Evolutionary conservation across 2,888 invertebrate species (phyloP).

Genomic region (Eilema caniola): DNA sequence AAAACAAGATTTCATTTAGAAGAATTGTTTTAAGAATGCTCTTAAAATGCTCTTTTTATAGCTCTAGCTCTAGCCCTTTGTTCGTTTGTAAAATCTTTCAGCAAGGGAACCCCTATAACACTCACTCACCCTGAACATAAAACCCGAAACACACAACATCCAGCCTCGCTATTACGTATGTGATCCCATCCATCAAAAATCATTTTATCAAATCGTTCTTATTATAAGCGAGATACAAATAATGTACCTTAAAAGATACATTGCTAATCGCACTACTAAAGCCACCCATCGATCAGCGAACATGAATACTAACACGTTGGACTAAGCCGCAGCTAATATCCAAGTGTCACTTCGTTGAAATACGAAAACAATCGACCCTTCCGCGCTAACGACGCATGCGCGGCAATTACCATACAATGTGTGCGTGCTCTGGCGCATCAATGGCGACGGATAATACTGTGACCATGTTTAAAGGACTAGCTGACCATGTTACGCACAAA

Average conservation of each 20-base stretch:
- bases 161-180: not conserved
- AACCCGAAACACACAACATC: not conserved
- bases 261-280: not conserved
- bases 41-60: no score
- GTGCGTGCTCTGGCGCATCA: conserved; percentile 74
- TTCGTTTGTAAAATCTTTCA: no score
- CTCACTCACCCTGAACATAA: not conserved
- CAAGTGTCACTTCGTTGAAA: conserved; percentile 51
- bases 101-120: not conserved
- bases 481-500: not conserved
- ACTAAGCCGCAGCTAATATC: conserved; percentile 39
- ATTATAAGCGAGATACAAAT: not conserved
- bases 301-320: conserved; percentile 30
- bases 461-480: conserved; percentile 29
- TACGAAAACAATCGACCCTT: conserved; percentile 61
- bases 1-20: no score
- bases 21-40: no score
- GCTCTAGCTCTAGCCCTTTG: no score
- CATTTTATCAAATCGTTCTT: not conserved
- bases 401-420: conserved; percentile 82
- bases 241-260: not conserved
- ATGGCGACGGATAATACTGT: conserved; percentile 52
- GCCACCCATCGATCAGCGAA: not conserved
- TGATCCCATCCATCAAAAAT: not conserved
- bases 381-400: conserved; percentile 56